phyloP scores from a whole-genome alignment of 1,140 invertebrate genomes.

The Mya arenaria region DNA sequence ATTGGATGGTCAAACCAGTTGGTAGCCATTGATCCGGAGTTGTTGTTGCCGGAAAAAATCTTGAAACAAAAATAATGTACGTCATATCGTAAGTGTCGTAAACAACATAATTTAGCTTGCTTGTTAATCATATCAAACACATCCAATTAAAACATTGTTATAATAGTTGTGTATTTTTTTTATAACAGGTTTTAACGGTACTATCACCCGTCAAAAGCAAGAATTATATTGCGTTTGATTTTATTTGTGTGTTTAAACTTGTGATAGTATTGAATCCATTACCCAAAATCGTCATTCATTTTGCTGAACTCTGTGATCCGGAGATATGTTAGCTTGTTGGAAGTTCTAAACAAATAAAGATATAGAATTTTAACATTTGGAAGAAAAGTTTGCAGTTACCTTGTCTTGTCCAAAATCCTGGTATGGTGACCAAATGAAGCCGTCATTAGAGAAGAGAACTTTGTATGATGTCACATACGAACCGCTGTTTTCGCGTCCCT shows the following conservation, averaged over 20 bases:
- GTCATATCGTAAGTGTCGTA: not conserved
- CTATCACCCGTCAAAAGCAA: not conserved
- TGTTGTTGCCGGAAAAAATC: slow-evolving; percentile 88
- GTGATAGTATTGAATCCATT: not conserved
- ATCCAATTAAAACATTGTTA: not conserved
- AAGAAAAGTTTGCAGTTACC: slow-evolving; percentile 68
- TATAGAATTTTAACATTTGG: too few relatives aligned
- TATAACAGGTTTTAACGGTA: not conserved
- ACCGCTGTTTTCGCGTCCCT: slow-evolving; percentile 76
- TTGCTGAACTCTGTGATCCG: not conserved
- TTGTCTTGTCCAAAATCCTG: slow-evolving; percentile 82
- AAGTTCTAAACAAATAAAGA: not conserved
- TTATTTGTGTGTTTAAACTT: too few relatives aligned
- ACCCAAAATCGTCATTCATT: not conserved
- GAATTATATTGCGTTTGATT: not conserved
- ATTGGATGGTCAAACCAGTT: slow-evolving; percentile 86
- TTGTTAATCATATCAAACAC: not conserved
- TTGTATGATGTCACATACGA: slow-evolving; percentile 89
- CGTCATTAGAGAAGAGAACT: slow-evolving; percentile 88
- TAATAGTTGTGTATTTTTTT: not conserved
- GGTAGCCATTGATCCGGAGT: slow-evolving; percentile 83
- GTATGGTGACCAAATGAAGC: slow-evolving; percentile 86
- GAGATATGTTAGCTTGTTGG: not conserved
- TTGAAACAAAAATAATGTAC: slow-evolving; percentile 86
- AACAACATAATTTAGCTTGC: not conserved